Base-by-base conservation (phyloP, 2,113 vertebrate genomes). In the Coreoperca whiteheadi region DNA sequence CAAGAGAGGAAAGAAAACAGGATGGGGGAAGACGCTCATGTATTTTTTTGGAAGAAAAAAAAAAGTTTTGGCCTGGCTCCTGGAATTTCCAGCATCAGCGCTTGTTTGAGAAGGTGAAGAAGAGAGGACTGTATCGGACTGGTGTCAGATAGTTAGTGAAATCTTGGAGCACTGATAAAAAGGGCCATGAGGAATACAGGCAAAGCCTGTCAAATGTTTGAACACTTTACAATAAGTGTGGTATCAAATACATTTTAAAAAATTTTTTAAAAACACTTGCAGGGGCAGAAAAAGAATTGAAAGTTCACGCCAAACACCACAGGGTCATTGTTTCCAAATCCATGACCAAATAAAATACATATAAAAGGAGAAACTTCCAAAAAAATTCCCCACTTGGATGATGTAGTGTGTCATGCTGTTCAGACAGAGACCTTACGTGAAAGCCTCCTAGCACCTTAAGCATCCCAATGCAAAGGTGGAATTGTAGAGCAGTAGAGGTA, bases 321-420 rank as follows among this genome's bases (percentile, higher is more conserved):
- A 68, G 32, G 56, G 57, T 68, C 20, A 56, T 25, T 8, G 32
- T 76, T 59, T 83, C 63, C 51, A 67, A 81, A 85, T 86, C 78
- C 50, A 75, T 21, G 63, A 85, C 67, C 73, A 82, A 86, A 91
- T 73, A 25, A 87, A 77, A 77, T 21, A 67, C 61, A 77, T 51
- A 68, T 73, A 30, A 81, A 65, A 84, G 30, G 74, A 72, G 60
- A 89, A 84, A 92, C 94, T 93, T 95, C 93, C 94, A 95, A 95
- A 95, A 95, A 95, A 95, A 95, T 91, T 73, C 83, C 83, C 92
- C 88, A 80, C 66, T 90, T 82, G 81, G 85, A 89, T 93, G 95
- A 97, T 97, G 97, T 97, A 96, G 97, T 97, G 97, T 98, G 97
- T 97, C 98, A 99, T 99, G 98, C 97, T 98, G 98, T 98, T 98